Evolutionary conservation across 1,140 invertebrate genomes (phyloP), one percentile per base, ranked within the genome.

Genomic region (Papilio dardanus): DNA sequence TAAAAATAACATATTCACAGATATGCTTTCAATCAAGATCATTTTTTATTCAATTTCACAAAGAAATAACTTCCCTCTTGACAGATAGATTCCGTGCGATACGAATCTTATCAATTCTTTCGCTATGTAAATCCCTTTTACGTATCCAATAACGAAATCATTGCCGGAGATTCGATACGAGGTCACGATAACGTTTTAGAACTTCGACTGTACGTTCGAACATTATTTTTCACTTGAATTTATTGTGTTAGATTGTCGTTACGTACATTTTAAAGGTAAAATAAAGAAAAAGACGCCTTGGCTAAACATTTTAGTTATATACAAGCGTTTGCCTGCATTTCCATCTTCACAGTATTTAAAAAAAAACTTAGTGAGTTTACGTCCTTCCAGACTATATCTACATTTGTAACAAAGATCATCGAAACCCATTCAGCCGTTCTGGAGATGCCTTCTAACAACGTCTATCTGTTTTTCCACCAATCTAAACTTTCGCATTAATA

Each of bases 31-130:
- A 28, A 58, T 58, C 7, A 28, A 54, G 21, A 54, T 24, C 7
- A 24, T 28, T 28, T 58, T 58, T 28, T 58, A 58, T 58, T 58
- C 54, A 58, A 58, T 58, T 58, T 58, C 54, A 58, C 8, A 58
- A 58, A 28, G 54, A 58, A 58, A 58, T 24, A 58, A 58, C 54
- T 28, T 28, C 54, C 54, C 54, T 58, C 21, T 28, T 58, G 21
- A 24, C 21, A 58, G 54, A 58, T 58, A 28, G 28, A 58, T 58
- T 28, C 21, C 54, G 21, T 58, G 54, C 30, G 54, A 58, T 8
- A 58, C 24, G 54, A 58, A 58, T 58, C 54, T 58, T 58, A 58
- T 58, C 54, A 58, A 58, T 58, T 58, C 54, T 58, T 58, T 58
- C 54, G 8, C 54, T 58, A 58, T 58, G 24, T 12, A 58, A 28